Evolutionary conservation across 2,888 invertebrate genomes (phyloP).

Genomic region (Nezara viridula): DNA sequence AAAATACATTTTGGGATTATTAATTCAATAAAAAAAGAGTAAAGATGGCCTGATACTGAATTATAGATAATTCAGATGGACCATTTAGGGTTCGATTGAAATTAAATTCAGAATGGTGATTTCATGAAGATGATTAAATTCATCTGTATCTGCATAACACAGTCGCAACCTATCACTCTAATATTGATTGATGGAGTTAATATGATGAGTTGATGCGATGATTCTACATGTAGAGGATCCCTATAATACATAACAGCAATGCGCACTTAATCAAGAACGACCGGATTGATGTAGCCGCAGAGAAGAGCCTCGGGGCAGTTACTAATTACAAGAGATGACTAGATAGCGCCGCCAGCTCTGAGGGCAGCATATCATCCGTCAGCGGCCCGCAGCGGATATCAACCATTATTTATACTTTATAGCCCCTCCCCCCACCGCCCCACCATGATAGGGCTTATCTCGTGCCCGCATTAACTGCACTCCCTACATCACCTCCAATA

Average conservation of each 20-base stretch:
- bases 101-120: too few species aligned
- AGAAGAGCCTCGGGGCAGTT: neutral
- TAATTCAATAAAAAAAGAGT: too few species aligned
- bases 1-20: too few species aligned
- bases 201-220: neutral
- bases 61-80: too few species aligned
- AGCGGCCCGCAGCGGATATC: constrained; percentile 3
- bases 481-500: neutral
- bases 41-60: too few species aligned
- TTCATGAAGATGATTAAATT: neutral
- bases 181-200: neutral
- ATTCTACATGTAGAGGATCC: neutral
- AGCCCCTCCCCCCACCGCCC: neutral
- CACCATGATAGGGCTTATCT: neutral
- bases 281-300: neutral
- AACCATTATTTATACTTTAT: constrained; percentile 42
- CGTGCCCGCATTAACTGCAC: neutral
- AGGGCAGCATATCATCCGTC: neutral
- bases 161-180: neutral
- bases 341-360: neutral
- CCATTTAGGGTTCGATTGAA: too few species aligned
- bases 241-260: neutral
- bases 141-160: neutral
- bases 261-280: neutral
- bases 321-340: constrained; percentile 45